Evolutionary conservation across 2,888 invertebrate genomes (phyloP).

Genomic region (Lasioglossum pauxillum): DNA sequence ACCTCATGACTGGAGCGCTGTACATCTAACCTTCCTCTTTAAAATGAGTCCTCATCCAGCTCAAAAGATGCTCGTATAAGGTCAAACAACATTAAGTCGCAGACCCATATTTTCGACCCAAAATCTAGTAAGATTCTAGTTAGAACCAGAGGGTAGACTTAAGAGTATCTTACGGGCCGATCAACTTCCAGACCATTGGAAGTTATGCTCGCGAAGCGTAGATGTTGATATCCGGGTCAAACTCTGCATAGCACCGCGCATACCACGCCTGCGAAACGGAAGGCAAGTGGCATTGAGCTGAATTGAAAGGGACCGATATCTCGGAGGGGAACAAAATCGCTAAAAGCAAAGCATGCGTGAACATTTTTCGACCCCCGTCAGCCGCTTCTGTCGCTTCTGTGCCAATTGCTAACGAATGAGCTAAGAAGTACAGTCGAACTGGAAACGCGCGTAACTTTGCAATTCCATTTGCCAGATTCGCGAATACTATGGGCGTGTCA

Average conservation of each 20-base stretch:
- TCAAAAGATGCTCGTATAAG: too few relatives aligned
- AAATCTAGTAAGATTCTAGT: too few relatives aligned
- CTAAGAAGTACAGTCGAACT: too few relatives aligned
- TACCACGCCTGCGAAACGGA: slow-evolving; percentile 24
- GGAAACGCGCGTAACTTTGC: too few relatives aligned
- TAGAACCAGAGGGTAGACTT: too few relatives aligned
- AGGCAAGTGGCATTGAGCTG: slow-evolving; percentile 39
- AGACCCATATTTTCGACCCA: too few relatives aligned
- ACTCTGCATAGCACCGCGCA: neutral
- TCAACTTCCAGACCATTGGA: slow-evolving; percentile 11
- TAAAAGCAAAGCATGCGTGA: slow-evolving; percentile 19
- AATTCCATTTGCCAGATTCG: too few relatives aligned
- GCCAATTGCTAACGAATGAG: neutral
- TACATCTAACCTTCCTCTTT: too few relatives aligned
- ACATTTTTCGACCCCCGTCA: slow-evolving; percentile 4
- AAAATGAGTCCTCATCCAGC: too few relatives aligned
- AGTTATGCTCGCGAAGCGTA: neutral
- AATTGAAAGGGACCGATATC: slow-evolving; percentile 22
- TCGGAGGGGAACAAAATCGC: slow-evolving; percentile 7
- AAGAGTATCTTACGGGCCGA: slow-evolving; percentile 5
- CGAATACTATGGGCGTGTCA: too few relatives aligned
- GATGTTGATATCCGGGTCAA: slow-evolving; percentile 31
- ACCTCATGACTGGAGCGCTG: too few relatives aligned
- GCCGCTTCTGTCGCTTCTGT: neutral
- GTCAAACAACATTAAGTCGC: too few relatives aligned